Base-by-base conservation (phyloP, 2,888 invertebrate species). In the Melanargia galathea region DNA sequence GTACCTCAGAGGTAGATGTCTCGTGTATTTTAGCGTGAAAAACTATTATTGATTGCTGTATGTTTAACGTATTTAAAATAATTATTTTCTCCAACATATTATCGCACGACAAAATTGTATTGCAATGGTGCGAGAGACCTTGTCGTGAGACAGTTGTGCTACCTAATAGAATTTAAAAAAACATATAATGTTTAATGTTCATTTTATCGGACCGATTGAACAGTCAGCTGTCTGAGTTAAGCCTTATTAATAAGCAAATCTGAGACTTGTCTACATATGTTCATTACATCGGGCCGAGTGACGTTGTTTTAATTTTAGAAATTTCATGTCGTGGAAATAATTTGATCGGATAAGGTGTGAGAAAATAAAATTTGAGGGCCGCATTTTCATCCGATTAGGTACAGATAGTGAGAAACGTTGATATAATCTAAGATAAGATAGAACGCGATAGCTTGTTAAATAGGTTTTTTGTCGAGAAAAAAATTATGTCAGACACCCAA, bases 221-320 rank as follows among this genome's bases (percentile, higher is more conserved):
- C 2, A 20, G 33, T 52, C 35, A 20, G 33, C 35, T 2, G 35
- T 35, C 13, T 52, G 20, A 2, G 52, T 5, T 35, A 13, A 5
- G 20, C 52, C 52, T 52, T 86, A 85, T 85, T 86, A 87, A 84
- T 83, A 86, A 84, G 79, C 79, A 84, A 83, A 86, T 83, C 83
- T 84, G 81, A 80, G 85, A 71, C 72, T 70, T 52, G 73, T 83
- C 82, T 84, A 87, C 71, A 82, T 83, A 75, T 73, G 63, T 86
- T 64, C 56, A 61, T 70, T 65, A 67, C 68, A 70, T 69, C 60
- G 65, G 54, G 68, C 70, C 67, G n/a, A 66, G 61, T 55, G 66
- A 67, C 58, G 52, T 57, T 58, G 43, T 63, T 63, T 63, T 66
- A 63, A 64, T 60, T 68, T 68, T 45, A 26, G 62, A 66, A 60